Evolutionary conservation across 2,113 vertebrate species (phyloP), one percentile per base, ranked within the genome.

Genomic region (Labeo rohita): DNA sequence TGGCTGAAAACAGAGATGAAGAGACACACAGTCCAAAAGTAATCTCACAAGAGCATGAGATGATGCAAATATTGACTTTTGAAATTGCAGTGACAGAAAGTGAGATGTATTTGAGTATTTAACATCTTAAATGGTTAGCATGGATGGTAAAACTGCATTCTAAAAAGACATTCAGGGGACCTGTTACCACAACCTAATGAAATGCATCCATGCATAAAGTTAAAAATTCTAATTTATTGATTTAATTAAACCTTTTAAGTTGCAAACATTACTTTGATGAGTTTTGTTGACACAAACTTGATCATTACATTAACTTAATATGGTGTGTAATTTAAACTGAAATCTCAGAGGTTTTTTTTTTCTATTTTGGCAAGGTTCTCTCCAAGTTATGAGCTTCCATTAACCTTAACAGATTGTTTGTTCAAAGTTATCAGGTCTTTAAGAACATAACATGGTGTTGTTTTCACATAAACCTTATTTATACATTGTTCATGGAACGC

Each of bases 1-100:
- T 91, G 85, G 85, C 87, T 93, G 90, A 92, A 86, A 89, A 86
- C 85, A 88, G 91, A 90, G 89, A 92, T 90, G 91, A 92, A 93
- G 91, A 91, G 92, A 91, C 90, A 91, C 91, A 91, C 91, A 86
- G 92, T 91, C 91, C 85, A 66, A 66, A 87, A 87, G 13, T 81
- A 36, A 73, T 81, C 74, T 80, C 84, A 87, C 73, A 87, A 85
- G 80, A 21, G 68, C 65, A 39, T 34, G 50, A 86, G 66, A 85
- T 63, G 28, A 54, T 72, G 73, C 28, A 82, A 84, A 82, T 21
- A 59, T 77, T 81, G 84, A 54, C 61, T 23, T 80, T 68, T 66
- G 39, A 43, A 50, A 59, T 45, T 16, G 13, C 0, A 36, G 5
- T 10, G 36, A 78, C 28, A 34, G 74, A 76, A 15, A 76, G 13